Evolutionary conservation across 2,113 vertebrate species (phyloP).

Genomic region (Alces alces): DNA sequence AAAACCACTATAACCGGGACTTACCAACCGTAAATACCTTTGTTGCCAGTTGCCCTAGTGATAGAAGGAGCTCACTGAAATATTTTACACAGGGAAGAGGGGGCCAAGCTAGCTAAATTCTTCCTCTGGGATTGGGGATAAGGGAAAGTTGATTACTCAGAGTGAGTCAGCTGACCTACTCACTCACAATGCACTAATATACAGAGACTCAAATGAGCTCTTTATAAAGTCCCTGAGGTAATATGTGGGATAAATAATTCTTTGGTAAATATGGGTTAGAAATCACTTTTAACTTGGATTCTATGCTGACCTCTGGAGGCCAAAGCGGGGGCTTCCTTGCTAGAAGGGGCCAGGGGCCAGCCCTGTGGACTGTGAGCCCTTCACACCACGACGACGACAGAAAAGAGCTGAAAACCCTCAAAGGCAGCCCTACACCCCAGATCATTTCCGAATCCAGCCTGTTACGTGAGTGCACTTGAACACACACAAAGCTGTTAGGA

Average conservation of each 20-base stretch:
- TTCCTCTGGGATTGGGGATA: conserved; percentile 48
- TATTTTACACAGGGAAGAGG: neutral
- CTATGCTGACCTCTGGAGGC: conserved; percentile 85
- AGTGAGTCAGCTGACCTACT: conserved; percentile 27
- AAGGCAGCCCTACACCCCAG: conserved; percentile 68
- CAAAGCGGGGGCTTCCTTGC: conserved; percentile 63
- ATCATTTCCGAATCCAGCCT: conserved; percentile 67
- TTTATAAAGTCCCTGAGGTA: conserved; percentile 41
- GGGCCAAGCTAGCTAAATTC: conserved; percentile 44
- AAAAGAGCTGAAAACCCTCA: conserved; percentile 56
- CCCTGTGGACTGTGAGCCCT: conserved; percentile 29
- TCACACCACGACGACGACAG: neutral
- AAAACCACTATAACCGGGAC: neutral
- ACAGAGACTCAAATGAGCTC: conserved; percentile 57
- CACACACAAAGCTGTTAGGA: conserved; percentile 77
- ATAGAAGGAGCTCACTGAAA: conserved; percentile 31
- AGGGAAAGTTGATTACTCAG: conserved; percentile 55
- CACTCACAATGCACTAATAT: conserved; percentile 50
- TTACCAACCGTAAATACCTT: neutral
- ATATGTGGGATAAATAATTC: conserved; percentile 61
- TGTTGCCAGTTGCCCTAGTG: conserved; percentile 38
- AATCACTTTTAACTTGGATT: conserved; percentile 81
- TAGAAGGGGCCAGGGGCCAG: conserved; percentile 70
- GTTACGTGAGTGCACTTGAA: conserved; percentile 71
- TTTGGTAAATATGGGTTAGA: conserved; percentile 70